Evolutionary conservation across 2,888 invertebrate species (phyloP), one percentile per base, ranked within the genome.

Genomic region (Scaptomyza cyrtandrae): DNA sequence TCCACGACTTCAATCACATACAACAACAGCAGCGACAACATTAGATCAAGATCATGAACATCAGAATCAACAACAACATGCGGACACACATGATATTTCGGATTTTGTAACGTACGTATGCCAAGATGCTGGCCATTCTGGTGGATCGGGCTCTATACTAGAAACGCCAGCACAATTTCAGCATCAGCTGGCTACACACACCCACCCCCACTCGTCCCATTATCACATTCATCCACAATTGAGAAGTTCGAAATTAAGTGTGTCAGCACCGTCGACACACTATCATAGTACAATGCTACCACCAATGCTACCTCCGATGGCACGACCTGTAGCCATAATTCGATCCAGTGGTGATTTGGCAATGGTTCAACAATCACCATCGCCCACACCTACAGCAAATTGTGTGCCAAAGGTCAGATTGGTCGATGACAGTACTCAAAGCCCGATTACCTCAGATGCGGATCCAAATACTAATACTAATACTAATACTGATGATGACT

Each of bases 101-200:
- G 98, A 99, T 93, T 98, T 98, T 92, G 98, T 98, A 75, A 98
- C 98, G 46, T 97, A 98, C 90, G 98, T 98, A 56, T 98, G 98
- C 91, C 98, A 98, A 93, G 98, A 98, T 92, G 96, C 97, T 33
- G 95, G 97, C 82, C 95, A 66, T 48, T 50, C 68, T 41, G 45
- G 45, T n/a, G 31, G 16, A 39, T 29, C 50, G 0, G 71, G 67
- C 24, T 33, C 71, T 4, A 31, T 62, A 27, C 84, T 62, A 27
- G 82, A 80, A 79, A 55, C 59, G n/a, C 78, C 50, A 13, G 75
- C 19, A 37, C 37, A 37, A n/a, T 75, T 80, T 71, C 77, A 75
- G 37, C 80, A 75, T 13, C 73, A 77, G 10, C 68, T 73, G 44
- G 73, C 62, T 43, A 54, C 68, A 14, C 81, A 76, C 65, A 82